These are phyloP conservation scores for Drosophila stalkeri DNA, from an alignment of 2,888 invertebrate species.

Conservation along the genomic window DNA sequence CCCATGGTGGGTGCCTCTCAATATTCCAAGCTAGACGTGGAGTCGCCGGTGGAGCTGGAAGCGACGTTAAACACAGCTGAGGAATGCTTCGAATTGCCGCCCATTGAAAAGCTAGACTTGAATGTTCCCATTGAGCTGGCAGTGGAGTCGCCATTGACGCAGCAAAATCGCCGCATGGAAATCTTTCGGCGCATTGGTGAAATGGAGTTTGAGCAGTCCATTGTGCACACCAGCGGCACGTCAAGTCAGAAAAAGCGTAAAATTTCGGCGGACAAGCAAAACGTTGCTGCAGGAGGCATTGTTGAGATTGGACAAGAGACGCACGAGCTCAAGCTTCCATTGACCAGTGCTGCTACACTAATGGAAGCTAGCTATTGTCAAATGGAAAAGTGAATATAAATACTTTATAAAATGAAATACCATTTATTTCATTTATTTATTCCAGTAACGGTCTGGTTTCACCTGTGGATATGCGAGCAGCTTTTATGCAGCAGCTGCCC, in stretches of 20 bases:
- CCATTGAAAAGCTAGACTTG: conserved; percentile 86
- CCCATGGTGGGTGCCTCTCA: conserved; percentile 71
- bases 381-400: conserved; percentile 58
- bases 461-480: conserved; percentile 65
- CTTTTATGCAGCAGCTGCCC: conserved; percentile 83
- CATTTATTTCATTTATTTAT: background rate
- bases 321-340: conserved; percentile 39
- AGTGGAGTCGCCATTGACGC: conserved; percentile 82
- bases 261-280: conserved; percentile 14
- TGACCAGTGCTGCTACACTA: conserved; percentile 83
- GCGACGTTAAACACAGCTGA: conserved; percentile 87
- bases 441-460: conserved; percentile 63
- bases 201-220: conserved; percentile 90
- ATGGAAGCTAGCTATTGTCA: conserved; percentile 86
- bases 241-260: conserved; percentile 51
- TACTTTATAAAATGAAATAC: background rate
- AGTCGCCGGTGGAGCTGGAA: conserved; percentile 83
- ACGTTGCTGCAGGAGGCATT: conserved; percentile 65
- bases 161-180: conserved; percentile 87
- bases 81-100: conserved; percentile 91
- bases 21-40: conserved; percentile 67
- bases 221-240: conserved; percentile 88
- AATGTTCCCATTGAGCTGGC: conserved; percentile 85
- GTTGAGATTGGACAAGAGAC: conserved; percentile 84
- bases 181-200: conserved; percentile 90